Percentiles rank a stretch among this genome's conserved stretches.
Conservation (phyloP, 1,140 invertebrate species). For the Dreissena rostriformis region DNA sequence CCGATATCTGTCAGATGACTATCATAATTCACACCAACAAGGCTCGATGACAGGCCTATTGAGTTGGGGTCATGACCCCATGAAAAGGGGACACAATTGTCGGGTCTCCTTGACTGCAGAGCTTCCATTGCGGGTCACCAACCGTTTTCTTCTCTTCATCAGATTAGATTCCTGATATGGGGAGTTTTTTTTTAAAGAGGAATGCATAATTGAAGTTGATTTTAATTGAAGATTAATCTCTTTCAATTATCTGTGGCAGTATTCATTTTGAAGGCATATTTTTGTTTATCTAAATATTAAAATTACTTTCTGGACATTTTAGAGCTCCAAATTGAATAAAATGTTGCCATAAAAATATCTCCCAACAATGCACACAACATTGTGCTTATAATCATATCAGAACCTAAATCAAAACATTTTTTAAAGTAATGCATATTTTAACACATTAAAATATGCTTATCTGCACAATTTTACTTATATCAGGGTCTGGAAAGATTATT, state of each 20-base stretch:
- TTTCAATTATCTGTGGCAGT: no score
- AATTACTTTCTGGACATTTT: background rate
- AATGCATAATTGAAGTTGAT: no score
- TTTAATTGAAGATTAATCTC: no score
- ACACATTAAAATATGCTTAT: no score
- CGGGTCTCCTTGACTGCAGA: background rate
- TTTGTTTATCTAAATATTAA: background rate
- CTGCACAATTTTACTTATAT: background rate
- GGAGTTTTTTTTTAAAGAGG: no score
- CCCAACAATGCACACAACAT: background rate
- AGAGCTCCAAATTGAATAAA: background rate
- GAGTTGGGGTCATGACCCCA: background rate
- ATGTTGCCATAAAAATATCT: conserved; percentile 2
- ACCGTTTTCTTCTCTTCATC: background rate
- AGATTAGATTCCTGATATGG: conserved; percentile 24
- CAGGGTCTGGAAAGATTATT: background rate
- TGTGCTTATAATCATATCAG: background rate
- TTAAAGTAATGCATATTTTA: no score
- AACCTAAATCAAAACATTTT: no score
- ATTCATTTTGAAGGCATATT: no score
- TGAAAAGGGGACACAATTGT: conserved; percentile 19
- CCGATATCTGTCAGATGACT: background rate
- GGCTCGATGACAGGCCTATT: conserved; percentile 36
- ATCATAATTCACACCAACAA: conserved; percentile 41
- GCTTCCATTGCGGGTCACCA: conserved; percentile 12